phyloP scores from a whole-genome alignment of 2,797 vertebrate genomes.

The Danio kyathit region DNA sequence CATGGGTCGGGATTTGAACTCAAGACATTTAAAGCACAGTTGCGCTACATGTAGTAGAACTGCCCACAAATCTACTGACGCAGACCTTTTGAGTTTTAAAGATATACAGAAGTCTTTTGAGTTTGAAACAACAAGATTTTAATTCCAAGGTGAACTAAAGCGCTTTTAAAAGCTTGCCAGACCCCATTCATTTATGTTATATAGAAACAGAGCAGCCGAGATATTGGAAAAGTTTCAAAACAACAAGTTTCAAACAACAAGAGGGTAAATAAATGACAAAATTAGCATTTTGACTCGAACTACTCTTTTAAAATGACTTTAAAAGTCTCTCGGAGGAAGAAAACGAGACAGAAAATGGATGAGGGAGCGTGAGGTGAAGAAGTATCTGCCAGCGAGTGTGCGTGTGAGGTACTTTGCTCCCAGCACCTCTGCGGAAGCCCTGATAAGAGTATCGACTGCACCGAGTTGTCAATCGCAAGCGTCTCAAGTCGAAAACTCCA shows the following conservation, averaged over 20 bases:
- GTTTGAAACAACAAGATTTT: no score
- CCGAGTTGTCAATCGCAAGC: constrained; percentile 72
- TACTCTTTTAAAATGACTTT: constrained; percentile 26
- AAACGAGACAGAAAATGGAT: constrained; percentile 51
- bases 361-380: constrained; percentile 42
- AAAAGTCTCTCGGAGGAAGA: constrained; percentile 35
- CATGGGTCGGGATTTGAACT: no score
- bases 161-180: not conserved
- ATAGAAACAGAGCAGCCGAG: not conserved
- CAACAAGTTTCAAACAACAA: not conserved
- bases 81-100: no score
- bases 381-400: constrained; percentile 56
- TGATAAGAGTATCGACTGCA: constrained; percentile 79
- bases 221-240: not conserved
- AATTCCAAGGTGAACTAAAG: no score
- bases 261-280: not conserved
- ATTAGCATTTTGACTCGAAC: not conserved
- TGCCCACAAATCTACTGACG: no score
- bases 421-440: constrained; percentile 74
- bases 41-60: no score
- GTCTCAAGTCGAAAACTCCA: constrained; percentile 75
- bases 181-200: not conserved
- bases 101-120: no score
- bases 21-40: no score
- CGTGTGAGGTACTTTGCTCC: constrained; percentile 69